These are phyloP conservation scores for Uria aalge DNA, from an alignment of 2,113 vertebrate genomes.

Conservation along the genomic window DNA sequence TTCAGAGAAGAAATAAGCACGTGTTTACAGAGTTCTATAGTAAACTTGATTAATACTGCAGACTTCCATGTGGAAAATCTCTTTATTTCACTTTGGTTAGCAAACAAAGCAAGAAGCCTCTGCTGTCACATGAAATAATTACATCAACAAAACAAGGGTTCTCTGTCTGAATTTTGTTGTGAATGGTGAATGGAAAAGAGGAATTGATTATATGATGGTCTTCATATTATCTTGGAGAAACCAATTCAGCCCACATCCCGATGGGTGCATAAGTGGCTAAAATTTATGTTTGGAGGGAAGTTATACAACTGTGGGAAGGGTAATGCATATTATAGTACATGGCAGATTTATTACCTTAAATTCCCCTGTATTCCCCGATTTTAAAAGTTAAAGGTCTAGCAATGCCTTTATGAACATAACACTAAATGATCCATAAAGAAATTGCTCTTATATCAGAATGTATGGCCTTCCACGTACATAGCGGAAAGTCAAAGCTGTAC, in stretches of 20 bases:
- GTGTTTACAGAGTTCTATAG: not conserved
- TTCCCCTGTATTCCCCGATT: not conserved
- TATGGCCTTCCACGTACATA: not conserved
- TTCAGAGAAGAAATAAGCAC: not conserved
- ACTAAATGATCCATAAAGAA: not conserved
- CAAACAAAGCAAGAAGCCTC: not conserved
- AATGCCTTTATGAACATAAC: not conserved
- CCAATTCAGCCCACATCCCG: not conserved
- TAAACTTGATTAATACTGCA: not conserved
- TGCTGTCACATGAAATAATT: not conserved
- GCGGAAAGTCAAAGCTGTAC: not conserved
- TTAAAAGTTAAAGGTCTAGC: not conserved
- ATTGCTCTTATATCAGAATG: not conserved
- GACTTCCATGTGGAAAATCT: not conserved
- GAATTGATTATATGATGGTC: not conserved
- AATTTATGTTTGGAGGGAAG: not conserved
- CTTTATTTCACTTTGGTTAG: not conserved
- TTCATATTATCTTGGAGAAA: not conserved
- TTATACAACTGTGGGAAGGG: not conserved
- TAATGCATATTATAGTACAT: not conserved
- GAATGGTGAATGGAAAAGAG: not conserved
- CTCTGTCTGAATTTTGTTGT: not conserved
- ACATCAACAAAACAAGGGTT: not conserved
- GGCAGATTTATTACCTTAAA: not conserved
- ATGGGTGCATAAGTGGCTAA: not conserved